phyloP scores from a whole-genome alignment of 2,888 invertebrate genomes.

The Drosophila conformis region DNA sequence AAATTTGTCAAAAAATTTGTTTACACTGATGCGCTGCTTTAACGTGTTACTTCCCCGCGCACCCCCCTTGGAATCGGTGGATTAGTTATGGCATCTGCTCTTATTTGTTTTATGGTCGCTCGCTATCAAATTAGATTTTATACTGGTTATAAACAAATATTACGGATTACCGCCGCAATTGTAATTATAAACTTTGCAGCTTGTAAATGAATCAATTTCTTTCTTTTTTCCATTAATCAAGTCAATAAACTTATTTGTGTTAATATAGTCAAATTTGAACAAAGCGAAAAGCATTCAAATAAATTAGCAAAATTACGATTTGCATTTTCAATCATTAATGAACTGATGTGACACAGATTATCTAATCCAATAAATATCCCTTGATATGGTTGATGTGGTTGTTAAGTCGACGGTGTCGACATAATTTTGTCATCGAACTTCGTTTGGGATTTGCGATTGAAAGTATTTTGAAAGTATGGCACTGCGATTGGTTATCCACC shows the following conservation, averaged over 20 bases:
- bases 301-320: neutral
- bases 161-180: constrained; percentile 12
- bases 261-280: neutral
- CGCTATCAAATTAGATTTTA: constrained; percentile 25
- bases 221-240: neutral
- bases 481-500: constrained; percentile 7
- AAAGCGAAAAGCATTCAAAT: neutral
- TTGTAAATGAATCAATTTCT: neutral
- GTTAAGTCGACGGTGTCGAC: neutral
- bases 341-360: neutral
- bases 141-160: constrained; percentile 28
- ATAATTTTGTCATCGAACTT: constrained; percentile 11
- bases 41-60: constrained; percentile 24
- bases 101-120: constrained; percentile 38
- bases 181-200: constrained; percentile 13
- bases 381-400: neutral
- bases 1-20: constrained; percentile 82
- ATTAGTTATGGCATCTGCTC: constrained; percentile 49
- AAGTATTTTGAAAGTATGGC: constrained; percentile 4
- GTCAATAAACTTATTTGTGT: neutral
- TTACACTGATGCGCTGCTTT: constrained; percentile 33
- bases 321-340: neutral
- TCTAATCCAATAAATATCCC: neutral
- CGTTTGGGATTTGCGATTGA: constrained; percentile 24
- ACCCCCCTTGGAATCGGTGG: constrained; percentile 11